Percentiles rank a stretch among this genome's conserved stretches.
Conservation (phyloP, 2,113 vertebrate species). For the Tachysurus vachellii region DNA sequence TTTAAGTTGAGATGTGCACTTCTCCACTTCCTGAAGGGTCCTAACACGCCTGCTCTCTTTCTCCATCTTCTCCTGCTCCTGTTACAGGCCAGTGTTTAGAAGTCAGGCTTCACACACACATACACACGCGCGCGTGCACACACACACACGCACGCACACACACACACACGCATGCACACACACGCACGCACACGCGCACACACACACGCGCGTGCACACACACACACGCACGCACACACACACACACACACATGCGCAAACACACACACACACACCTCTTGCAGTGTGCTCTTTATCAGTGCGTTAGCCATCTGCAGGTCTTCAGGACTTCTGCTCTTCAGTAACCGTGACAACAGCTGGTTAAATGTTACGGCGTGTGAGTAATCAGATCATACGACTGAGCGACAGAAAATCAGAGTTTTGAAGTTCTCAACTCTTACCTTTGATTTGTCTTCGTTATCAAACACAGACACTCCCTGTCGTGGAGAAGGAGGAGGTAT, state of each 20-base stretch:
- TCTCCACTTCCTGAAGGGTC: slow-evolving; percentile 79
- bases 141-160: slow-evolving; percentile 52
- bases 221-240: slow-evolving; percentile 18
- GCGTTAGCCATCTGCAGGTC: slow-evolving; percentile 87
- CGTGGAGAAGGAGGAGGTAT: slow-evolving; percentile 83
- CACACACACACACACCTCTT: slow-evolving; percentile 74
- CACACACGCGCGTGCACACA: slow-evolving; percentile 64
- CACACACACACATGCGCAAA: slow-evolving; percentile 58
- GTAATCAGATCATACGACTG: neutral
- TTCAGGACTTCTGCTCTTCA: slow-evolving; percentile 82
- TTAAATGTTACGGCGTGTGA: neutral
- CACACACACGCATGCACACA: slow-evolving; percentile 39
- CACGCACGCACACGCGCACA: neutral
- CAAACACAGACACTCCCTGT: slow-evolving; percentile 82
- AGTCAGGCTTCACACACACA: too few species aligned
- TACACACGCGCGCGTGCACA: slow-evolving; percentile 59
- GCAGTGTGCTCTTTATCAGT: slow-evolving; percentile 85
- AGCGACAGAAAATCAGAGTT: neutral
- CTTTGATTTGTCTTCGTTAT: slow-evolving; percentile 89
- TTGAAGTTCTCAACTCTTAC: slow-evolving; percentile 54
- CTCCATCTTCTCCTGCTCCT: slow-evolving; percentile 87
- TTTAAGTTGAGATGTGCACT: slow-evolving; percentile 67
- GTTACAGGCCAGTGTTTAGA: neutral
- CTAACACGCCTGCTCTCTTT: slow-evolving; percentile 72
- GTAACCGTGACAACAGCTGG: slow-evolving; percentile 80